These are phyloP conservation scores for Procambarus clarkii DNA, from an alignment of 1,140 invertebrate species.

Conservation along the genomic window DNA sequence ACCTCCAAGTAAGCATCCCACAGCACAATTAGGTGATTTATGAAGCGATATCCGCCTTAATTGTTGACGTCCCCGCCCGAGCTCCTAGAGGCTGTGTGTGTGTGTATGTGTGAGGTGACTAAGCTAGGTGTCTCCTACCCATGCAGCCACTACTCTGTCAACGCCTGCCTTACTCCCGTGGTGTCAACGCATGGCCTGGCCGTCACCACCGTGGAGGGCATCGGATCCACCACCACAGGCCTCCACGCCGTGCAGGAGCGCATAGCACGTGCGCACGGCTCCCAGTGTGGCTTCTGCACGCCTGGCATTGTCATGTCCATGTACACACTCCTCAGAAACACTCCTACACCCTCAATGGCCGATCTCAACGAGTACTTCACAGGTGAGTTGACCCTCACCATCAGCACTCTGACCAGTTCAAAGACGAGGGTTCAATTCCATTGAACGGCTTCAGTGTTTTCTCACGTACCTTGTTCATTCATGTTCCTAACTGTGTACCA, in stretches of 20 bases:
- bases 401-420: no score
- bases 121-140: neutral
- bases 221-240: slow-evolving; percentile 75
- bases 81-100: no score
- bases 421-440: no score
- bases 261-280: slow-evolving; percentile 88
- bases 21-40: no score
- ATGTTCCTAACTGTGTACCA: no score
- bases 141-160: slow-evolving; percentile 88
- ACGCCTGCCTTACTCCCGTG: slow-evolving; percentile 91
- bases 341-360: slow-evolving; percentile 80
- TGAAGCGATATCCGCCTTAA: no score
- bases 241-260: slow-evolving; percentile 80
- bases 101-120: no score
- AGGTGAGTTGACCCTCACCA: slow-evolving; percentile 66
- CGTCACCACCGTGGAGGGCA: slow-evolving; percentile 91
- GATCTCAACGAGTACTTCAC: slow-evolving; percentile 91
- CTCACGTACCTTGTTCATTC: no score
- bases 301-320: slow-evolving; percentile 97
- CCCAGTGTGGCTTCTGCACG: slow-evolving; percentile 94
- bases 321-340: slow-evolving; percentile 87
- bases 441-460: no score
- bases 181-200: slow-evolving; percentile 89
- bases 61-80: no score
- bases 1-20: no score